Conservation (phyloP, 2,888 invertebrate genomes). For the Ctenicera cuprea region DNA sequence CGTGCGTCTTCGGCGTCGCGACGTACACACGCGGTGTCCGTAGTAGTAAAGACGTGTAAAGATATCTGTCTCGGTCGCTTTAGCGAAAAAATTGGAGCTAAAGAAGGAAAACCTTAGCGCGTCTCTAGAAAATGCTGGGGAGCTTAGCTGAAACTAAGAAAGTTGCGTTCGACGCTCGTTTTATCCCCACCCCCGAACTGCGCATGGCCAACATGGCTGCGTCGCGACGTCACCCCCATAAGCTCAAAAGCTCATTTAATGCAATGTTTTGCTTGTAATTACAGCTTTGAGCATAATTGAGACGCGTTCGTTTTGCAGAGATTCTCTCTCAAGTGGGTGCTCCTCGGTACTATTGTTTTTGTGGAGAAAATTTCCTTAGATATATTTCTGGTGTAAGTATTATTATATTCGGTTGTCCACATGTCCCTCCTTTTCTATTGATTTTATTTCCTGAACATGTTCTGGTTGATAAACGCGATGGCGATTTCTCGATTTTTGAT, state of each 20-base stretch:
- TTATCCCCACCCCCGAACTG: conserved; percentile 58
- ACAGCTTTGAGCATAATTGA: conserved; percentile 58
- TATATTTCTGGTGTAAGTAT: conserved; percentile 29
- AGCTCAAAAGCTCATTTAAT: conserved; percentile 62
- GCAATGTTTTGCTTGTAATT: conserved; percentile 64
- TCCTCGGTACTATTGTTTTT: conserved; percentile 24
- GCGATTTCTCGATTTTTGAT: conserved; percentile 39
- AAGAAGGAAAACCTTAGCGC: conserved; percentile 60
- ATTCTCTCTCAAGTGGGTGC: conserved; percentile 32
- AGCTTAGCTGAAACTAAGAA: conserved; percentile 62
- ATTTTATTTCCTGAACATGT: conserved; percentile 63
- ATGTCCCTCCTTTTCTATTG: conserved; percentile 57
- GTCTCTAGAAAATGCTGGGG: conserved; percentile 59
- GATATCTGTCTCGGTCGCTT: conserved; percentile 39
- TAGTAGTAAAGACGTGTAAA: conserved; percentile 40
- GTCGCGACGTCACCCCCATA: conserved; percentile 56
- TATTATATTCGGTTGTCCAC: conserved; percentile 34
- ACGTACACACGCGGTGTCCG: conserved; percentile 56
- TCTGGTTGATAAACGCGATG: conserved; percentile 55
- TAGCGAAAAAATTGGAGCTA: conserved; percentile 20
- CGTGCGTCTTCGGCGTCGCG: conserved; percentile 64
- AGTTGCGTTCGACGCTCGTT: conserved; percentile 62
- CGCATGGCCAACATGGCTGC: conserved; percentile 70
- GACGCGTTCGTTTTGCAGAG: conserved; percentile 36
- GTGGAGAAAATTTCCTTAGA: conserved; percentile 22